Base-by-base conservation (phyloP, 2,113 vertebrate genomes). In the Chrysochloris asiatica region DNA sequence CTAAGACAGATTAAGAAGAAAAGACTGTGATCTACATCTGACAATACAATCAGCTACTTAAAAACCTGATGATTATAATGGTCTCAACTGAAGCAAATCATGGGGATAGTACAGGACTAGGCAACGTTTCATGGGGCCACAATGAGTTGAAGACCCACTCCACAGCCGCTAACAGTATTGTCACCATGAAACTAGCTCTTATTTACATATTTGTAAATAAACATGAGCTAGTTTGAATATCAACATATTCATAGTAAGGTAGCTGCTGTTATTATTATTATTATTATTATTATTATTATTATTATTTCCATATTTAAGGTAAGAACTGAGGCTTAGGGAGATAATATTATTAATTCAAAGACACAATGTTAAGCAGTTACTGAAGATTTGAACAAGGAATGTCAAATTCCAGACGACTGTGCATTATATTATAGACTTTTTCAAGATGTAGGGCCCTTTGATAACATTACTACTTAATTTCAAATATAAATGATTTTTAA, bases 181-280 rank as follows among this genome's bases (percentile, higher is more conserved):
- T 28, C 12, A 9, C 21, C 65, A 76, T n/a, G n/a, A 86, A 83
- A 77, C 8, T 65, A 79, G 4, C 38, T 41, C 43, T 73, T 56
- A 67, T 65, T 80, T 95, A 67, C 43, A 69, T 56, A 67, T 65
- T 80, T 95, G 61, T 50, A 90, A 88, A 80, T 75, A 67, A 17
- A 24, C 61, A 30, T 26, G 30, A 93, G 50, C 16, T 83, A 52
- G 13, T 71, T 79, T 92, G 36, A 72, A 61, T 79, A 63, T 10
- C 28, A 61, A 79, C 89, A 75, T 61, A 50, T 47, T 61, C 82
- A 80, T 14, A 22, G 6, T 80, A 47, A 21, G 22, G 16, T 8
- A 82, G 50, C 78, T n/a, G 3, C 54, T 81, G 19, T 72, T 88
- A 63, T 90, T 38, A 69, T 72, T 10, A n/a, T n/a, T n/a, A 4